Evolutionary conservation across 2,888 invertebrate genomes (phyloP), one percentile per base, ranked within the genome.

Genomic region (Keiferia lycopersicella): DNA sequence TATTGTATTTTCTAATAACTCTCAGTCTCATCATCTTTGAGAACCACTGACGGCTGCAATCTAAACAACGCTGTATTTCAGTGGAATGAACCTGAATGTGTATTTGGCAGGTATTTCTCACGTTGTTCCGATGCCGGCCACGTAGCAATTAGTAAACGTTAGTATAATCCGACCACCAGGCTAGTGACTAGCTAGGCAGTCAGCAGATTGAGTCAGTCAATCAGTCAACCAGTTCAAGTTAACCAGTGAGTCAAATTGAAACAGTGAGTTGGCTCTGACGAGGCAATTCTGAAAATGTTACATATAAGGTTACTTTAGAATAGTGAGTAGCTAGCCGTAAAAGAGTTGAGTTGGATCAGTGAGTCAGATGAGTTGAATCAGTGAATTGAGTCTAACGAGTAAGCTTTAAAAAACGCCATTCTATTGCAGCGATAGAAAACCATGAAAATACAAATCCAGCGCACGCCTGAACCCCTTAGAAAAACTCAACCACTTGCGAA

Each of bases 111-210:
- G 56, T 59, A 41, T 59, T 59, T 59, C 67, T 62, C 67, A 67
- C 67, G n/a, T 41, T 48, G 71, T 78, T 76, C 73, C 68, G 68
- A 88, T 87, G 84, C 88, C 65, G 70, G 65, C 71, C 86, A 85
- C 88, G 88, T 87, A 85, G 79, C 84, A 88, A 88, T 88, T 88
- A 87, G 82, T 79, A 76, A 74, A 76, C 77, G 83, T 84, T 84
- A 82, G 79, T 78, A 79, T 83, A 83, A 86, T 83, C 82, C 80
- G 76, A 67, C 71, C 71, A 69, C 66, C 26, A 39, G 39, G 26
- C 26, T 22, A 45, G n/a, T 22, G 45, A 60, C 41, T 59, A 30
- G n/a, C 14, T 16, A 56, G 56, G 3, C 14, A 14, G 41, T 12
- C 14, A 14, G 41, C 3, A 22, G 11, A 11, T 51, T 20, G 12